Evolutionary conservation across 1,140 invertebrate genomes (phyloP).

Genomic region (Acromyrmex heyeri): DNA sequence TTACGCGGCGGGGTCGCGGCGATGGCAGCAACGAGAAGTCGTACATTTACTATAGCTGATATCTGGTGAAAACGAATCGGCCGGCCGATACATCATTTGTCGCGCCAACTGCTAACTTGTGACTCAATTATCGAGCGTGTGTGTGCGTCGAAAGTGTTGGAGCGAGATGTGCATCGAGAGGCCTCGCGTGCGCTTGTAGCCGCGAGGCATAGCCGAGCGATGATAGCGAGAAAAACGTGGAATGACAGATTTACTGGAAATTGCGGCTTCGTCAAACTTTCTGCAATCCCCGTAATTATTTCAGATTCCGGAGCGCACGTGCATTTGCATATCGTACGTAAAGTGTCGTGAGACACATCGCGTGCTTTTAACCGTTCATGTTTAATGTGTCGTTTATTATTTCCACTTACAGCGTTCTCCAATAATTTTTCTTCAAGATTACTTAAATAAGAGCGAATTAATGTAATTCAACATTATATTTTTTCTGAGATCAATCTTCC

Average conservation of each 20-base stretch:
- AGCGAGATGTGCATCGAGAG: background rate
- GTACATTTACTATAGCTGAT: conserved; percentile 51
- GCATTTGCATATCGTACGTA: conserved; percentile 45
- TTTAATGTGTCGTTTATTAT: background rate
- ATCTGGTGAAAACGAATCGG: conserved; percentile 69
- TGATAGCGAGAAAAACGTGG: conserved; percentile 43
- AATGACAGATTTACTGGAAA: conserved; percentile 52
- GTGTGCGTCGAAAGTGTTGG: background rate
- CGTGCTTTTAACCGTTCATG: background rate
- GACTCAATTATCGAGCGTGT: conserved; percentile 67
- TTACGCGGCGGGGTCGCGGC: conserved; percentile 24
- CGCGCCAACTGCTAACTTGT: conserved; percentile 43
- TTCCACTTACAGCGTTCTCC: background rate
- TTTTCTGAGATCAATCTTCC: background rate
- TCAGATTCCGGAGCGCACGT: background rate
- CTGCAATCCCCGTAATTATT: conserved; percentile 40
- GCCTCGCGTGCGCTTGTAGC: background rate
- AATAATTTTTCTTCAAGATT: conserved; percentile 13
- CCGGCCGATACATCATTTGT: conserved; percentile 68
- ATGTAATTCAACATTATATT: background rate
- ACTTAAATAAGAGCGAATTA: background rate
- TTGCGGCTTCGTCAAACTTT: conserved; percentile 51
- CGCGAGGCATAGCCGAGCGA: conserved; percentile 30
- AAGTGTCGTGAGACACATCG: background rate
- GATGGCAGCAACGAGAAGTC: conserved; percentile 28